phyloP scores from a whole-genome alignment of 2,888 invertebrate genomes.

The Melanchra persicariae region DNA sequence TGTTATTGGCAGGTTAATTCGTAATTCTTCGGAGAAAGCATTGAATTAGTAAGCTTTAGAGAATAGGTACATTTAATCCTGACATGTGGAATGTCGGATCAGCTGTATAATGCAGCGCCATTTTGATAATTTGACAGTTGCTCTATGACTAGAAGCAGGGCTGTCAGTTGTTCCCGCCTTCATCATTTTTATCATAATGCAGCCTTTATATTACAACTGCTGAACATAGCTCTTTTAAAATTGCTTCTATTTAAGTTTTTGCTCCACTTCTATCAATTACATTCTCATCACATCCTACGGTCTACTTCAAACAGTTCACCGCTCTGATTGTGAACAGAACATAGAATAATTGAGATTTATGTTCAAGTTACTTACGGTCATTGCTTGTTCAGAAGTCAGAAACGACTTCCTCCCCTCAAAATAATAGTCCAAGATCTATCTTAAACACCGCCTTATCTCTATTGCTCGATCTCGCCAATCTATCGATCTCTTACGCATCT shows the following conservation, averaged over 20 bases:
- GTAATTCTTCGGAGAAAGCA: slow-evolving; percentile 28
- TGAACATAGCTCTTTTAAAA: not conserved
- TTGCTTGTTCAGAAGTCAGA: slow-evolving; percentile 9
- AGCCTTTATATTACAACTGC: not conserved
- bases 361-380: slow-evolving; percentile 11
- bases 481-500: slow-evolving; percentile 49
- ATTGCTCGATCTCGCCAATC: slow-evolving; percentile 36
- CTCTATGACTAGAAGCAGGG: not conserved
- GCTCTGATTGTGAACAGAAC: slow-evolving; percentile 6
- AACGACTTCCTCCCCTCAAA: slow-evolving; percentile 35
- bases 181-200: not conserved
- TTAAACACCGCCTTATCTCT: slow-evolving; percentile 13
- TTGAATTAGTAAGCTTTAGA: slow-evolving; percentile 44
- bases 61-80: slow-evolving; percentile 1
- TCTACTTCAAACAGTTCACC: slow-evolving; percentile 1
- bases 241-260: not conserved
- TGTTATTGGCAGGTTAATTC: slow-evolving; percentile 35
- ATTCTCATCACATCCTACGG: slow-evolving; percentile 22
- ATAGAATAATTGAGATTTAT: slow-evolving; percentile 44
- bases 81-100: not conserved
- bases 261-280: not conserved
- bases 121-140: slow-evolving; percentile 20
- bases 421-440: slow-evolving; percentile 29
- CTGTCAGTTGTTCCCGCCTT: not conserved
- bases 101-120: slow-evolving; percentile 8